Evolutionary conservation across 1,140 invertebrate species (phyloP).

Genomic region (Nixonia krombeini): DNA sequence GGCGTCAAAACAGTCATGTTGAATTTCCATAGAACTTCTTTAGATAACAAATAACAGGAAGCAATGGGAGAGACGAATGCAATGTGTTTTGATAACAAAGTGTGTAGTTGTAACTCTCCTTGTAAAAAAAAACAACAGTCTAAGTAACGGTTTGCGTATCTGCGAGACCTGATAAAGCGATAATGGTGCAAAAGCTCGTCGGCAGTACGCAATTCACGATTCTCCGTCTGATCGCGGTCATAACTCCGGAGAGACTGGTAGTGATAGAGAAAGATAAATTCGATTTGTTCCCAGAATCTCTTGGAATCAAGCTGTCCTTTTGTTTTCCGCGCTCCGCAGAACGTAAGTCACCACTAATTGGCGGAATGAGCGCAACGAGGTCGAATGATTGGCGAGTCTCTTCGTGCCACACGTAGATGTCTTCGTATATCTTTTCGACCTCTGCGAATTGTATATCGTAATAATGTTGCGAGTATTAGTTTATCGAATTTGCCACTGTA

Average conservation of each 20-base stretch:
- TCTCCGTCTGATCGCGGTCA: neutral
- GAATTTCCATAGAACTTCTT: too few relatives aligned
- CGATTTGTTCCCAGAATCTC: constrained; percentile 56
- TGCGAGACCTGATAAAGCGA: too few relatives aligned
- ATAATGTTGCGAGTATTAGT: constrained; percentile 20
- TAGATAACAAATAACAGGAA: too few relatives aligned
- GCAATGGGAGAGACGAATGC: too few relatives aligned
- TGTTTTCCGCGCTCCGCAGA: constrained; percentile 46
- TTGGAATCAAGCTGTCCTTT: constrained; percentile 51
- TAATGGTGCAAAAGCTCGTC: too few relatives aligned
- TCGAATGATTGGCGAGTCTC: constrained; percentile 60
- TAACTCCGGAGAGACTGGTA: neutral
- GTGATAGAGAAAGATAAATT: constrained; percentile 31
- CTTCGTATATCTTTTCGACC: constrained; percentile 31
- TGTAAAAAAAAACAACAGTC: too few relatives aligned
- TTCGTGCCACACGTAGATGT: constrained; percentile 21
- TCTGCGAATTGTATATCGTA: constrained; percentile 32
- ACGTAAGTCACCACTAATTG: constrained; percentile 58
- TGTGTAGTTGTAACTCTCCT: too few relatives aligned
- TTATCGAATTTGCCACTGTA: constrained; percentile 35
- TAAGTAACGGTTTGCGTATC: too few relatives aligned
- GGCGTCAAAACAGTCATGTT: too few relatives aligned
- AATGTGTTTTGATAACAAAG: too few relatives aligned
- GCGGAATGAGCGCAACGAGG: constrained; percentile 65
- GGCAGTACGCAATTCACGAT: neutral